These are phyloP conservation scores for Haliaeetus leucogaster DNA, from an alignment of 2,113 vertebrate species.

Conservation along the genomic window DNA sequence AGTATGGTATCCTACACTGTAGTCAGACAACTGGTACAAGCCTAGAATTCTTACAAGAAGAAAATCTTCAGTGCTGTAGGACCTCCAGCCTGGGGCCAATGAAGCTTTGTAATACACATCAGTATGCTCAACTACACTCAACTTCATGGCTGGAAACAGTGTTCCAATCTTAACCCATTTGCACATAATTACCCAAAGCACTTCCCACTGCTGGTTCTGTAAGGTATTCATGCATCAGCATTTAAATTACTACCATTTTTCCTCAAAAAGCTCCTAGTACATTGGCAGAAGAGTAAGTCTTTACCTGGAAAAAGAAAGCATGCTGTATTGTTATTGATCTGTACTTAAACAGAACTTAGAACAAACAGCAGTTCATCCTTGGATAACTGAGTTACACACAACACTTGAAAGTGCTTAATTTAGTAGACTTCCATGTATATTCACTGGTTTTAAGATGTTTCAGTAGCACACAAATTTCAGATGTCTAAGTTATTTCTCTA, in stretches of 20 bases:
- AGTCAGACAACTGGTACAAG: neutral
- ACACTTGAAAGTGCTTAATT: neutral
- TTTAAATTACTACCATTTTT: neutral
- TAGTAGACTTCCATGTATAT: neutral
- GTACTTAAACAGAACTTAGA: neutral
- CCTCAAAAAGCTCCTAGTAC: neutral
- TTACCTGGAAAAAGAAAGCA: neutral
- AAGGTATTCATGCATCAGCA: neutral
- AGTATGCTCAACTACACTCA: neutral
- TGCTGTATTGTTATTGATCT: neutral
- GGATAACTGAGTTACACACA: accelerated
- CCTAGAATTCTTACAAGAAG: neutral
- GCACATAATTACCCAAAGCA: neutral
- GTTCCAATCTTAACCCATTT: neutral
- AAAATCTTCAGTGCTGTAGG: neutral
- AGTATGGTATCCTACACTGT: neutral
- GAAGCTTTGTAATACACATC: neutral
- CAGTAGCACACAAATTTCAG: neutral
- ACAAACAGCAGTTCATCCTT: neutral
- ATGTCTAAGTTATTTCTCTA: neutral
- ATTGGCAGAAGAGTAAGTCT: neutral
- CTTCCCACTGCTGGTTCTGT: neutral
- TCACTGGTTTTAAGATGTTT: neutral
- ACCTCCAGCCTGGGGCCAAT: neutral
- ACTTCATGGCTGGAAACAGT: neutral